Conservation (phyloP, 1,140 invertebrate species). For the Drosophila funebris region DNA sequence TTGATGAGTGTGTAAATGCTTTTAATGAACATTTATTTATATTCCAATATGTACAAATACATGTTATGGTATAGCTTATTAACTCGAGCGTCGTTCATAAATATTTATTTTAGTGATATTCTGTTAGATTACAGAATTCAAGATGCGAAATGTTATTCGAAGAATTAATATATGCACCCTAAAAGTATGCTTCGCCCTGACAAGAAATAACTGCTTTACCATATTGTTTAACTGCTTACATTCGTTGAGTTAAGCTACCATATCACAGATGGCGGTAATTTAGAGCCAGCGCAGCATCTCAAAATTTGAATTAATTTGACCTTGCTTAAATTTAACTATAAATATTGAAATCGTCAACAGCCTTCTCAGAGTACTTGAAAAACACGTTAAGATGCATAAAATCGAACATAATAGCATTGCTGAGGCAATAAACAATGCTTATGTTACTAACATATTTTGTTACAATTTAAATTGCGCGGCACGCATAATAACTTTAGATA, state of each 20-base stretch:
- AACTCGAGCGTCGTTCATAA: too few relatives aligned
- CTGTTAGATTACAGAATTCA: too few relatives aligned
- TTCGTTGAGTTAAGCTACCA: not conserved
- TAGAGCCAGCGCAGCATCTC: not conserved
- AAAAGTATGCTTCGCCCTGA: conserved; percentile 9
- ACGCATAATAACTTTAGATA: conserved; percentile 43
- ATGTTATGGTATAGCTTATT: too few relatives aligned
- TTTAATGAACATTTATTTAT: too few relatives aligned
- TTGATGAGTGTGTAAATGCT: too few relatives aligned
- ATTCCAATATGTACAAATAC: too few relatives aligned
- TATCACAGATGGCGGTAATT: conserved; percentile 6
- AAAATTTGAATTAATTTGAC: conserved; percentile 4
- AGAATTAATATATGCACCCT: not conserved
- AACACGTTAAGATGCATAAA: not conserved
- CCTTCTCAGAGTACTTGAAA: conserved; percentile 19
- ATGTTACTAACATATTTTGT: conserved; percentile 1
- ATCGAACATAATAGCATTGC: not conserved
- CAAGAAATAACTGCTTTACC: too few relatives aligned
- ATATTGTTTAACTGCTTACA: not conserved
- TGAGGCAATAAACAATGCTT: not conserved
- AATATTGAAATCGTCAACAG: not conserved
- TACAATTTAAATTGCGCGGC: conserved; percentile 33
- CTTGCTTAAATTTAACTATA: conserved; percentile 29
- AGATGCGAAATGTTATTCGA: too few relatives aligned
- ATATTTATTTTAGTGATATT: too few relatives aligned